Evolutionary conservation across 35 echinoderm and acorn worm species (phyloP).

Genomic region (Eucidaris tribuloides): DNA sequence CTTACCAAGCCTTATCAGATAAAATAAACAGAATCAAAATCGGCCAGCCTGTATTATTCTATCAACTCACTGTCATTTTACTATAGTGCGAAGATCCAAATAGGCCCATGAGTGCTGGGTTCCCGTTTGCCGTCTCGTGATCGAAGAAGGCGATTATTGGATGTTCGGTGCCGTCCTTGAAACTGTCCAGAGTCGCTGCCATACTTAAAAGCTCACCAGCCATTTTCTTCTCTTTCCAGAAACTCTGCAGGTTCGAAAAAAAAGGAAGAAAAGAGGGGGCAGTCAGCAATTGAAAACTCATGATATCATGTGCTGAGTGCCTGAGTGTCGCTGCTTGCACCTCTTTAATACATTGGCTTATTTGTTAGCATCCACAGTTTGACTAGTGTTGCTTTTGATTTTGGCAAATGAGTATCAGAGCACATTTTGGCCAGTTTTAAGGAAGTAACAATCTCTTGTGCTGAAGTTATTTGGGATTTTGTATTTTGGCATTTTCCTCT

Average conservation of each 20-base stretch:
- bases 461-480: no score
- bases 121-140: not conserved
- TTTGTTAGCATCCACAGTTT: no score
- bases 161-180: not conserved
- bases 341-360: no score
- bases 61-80: conserved; percentile 28
- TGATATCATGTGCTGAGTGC: not conserved
- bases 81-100: not conserved
- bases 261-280: not conserved
- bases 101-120: conserved; percentile 23
- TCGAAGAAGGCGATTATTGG: conserved; percentile 34
- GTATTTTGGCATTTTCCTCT: no score
- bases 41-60: not conserved
- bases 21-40: not conserved
- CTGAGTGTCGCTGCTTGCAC: not conserved
- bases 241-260: not conserved
- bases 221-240: conserved; percentile 28
- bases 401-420: no score
- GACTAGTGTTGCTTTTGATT: no score
- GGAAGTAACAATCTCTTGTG: no score
- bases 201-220: conserved; percentile 38
- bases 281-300: not conserved
- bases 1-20: no score
- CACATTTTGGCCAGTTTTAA: no score
- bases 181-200: not conserved